Percentiles rank a stretch among this genome's conserved stretches.
Evolutionary conservation across 2,797 vertebrate genomes (phyloP).

Genomic region (Gila robusta): DNA sequence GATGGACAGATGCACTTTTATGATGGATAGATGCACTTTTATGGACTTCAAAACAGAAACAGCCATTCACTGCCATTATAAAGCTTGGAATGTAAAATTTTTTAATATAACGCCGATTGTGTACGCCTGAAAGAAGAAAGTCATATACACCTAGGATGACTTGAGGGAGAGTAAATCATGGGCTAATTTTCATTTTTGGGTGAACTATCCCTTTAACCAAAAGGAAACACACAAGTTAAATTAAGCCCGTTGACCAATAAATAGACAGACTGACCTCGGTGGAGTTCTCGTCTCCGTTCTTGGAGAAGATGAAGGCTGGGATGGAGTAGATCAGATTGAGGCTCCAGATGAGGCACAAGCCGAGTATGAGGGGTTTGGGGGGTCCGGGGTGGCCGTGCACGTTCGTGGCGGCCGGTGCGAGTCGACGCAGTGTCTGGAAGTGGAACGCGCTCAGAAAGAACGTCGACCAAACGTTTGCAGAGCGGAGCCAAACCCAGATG

Average conservation of each 20-base stretch:
- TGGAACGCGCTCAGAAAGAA: conserved; percentile 83
- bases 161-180: too few species aligned
- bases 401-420: conserved; percentile 61
- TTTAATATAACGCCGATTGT: too few species aligned
- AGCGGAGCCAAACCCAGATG: conserved; percentile 83
- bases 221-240: not conserved
- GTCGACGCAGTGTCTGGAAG: conserved; percentile 78
- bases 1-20: too few species aligned
- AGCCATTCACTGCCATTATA: too few species aligned
- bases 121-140: too few species aligned
- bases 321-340: conserved; percentile 80
- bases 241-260: too few species aligned
- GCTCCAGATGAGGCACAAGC: conserved; percentile 76
- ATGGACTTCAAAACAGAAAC: too few species aligned
- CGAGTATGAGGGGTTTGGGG: conserved; percentile 66
- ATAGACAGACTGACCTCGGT: conserved; percentile 75
- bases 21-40: too few species aligned
- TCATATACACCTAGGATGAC: too few species aligned
- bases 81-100: too few species aligned
- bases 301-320: conserved; percentile 81
- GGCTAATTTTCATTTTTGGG: too few species aligned
- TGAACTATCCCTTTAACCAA: too few species aligned
- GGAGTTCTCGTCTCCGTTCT: conserved; percentile 72
- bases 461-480: conserved; percentile 84
- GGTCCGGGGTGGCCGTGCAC: conserved; percentile 49